Percentiles rank a stretch among this genome's conserved stretches.
These are phyloP conservation scores for Cheilinus undulatus DNA, from an alignment of 2,113 vertebrate genomes.

Conservation along the genomic window DNA sequence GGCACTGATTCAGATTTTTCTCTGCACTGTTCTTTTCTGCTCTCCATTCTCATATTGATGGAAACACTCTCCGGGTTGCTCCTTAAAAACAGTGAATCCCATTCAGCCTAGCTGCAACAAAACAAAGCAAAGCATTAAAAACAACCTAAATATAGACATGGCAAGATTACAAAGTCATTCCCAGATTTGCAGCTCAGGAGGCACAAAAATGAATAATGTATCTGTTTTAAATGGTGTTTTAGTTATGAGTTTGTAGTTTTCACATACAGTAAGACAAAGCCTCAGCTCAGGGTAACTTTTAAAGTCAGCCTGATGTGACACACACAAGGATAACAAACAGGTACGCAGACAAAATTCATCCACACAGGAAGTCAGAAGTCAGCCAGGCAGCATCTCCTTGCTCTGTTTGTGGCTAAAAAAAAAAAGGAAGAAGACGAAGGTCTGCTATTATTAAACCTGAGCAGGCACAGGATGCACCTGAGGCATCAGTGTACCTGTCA, in stretches of 20 bases:
- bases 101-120: neutral
- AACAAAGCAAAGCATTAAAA: too few species aligned
- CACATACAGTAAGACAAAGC: neutral
- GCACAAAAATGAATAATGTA: neutral
- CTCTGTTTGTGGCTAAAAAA: constrained; percentile 18
- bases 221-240: neutral
- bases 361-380: neutral
- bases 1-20: neutral
- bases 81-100: neutral
- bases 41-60: neutral
- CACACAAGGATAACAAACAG: neutral
- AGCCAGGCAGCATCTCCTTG: constrained; percentile 3
- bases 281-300: neutral
- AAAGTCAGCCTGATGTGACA: constrained; percentile 1
- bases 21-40: neutral
- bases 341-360: too few species aligned
- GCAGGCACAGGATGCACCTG: neutral
- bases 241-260: neutral
- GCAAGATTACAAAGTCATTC: neutral
- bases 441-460: constrained; percentile 20
- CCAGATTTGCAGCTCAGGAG: neutral
- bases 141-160: neutral
- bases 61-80: neutral
- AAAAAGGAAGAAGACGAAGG: constrained; percentile 3
- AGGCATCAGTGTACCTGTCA: constrained; percentile 7